Base-by-base conservation (phyloP, 2,888 invertebrate genomes). In the Lepetodrilus schrolli region DNA sequence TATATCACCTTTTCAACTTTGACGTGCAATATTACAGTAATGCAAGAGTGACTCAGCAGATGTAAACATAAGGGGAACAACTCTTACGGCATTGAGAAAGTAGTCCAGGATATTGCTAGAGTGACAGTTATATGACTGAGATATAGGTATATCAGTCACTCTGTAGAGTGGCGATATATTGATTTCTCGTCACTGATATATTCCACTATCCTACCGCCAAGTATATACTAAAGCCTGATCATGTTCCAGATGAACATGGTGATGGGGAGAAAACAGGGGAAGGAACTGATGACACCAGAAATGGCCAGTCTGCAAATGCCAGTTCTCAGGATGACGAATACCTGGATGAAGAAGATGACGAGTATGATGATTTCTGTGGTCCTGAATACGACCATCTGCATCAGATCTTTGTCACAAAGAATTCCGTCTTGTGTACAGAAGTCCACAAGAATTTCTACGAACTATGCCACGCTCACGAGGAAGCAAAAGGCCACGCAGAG, bases 371-470 rank as follows among this genome's bases (percentile, higher is more conserved):
- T 4, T 21, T 17, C 1, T 23, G 23, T 20, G 66, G 30, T 21
- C 34, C 68, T 13, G 43, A n/a, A 20, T 77, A 74, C 50, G 75
- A 78, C 38, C 81, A 82, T 26, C 74, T 83, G 26, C 82, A 80
- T 49, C 83, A 82, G 74, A 72, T 78, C 30, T 87, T 87, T 74
- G 81, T 87, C 69, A 87, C 87, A 0, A 86, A 87, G 78, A 88
- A 88, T 73, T 79, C 83, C 13, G 84, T 86, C 8, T 78, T 88
- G 47, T 87, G 87, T 72, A 84, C 76, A 50, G 87, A 87, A 71
- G 76, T 88, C 7, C 79, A 84, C 78, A 88, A 88, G 76, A 87
- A 84, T 51, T 88, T 88, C 71, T 72, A 76, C 7, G 86, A 86
- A 73, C 78, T 88, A 37, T 82, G 82, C 50, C 84, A 85, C 72